Evolutionary conservation across 1,140 invertebrate species (phyloP).

Genomic region (Bombus fervidus): DNA sequence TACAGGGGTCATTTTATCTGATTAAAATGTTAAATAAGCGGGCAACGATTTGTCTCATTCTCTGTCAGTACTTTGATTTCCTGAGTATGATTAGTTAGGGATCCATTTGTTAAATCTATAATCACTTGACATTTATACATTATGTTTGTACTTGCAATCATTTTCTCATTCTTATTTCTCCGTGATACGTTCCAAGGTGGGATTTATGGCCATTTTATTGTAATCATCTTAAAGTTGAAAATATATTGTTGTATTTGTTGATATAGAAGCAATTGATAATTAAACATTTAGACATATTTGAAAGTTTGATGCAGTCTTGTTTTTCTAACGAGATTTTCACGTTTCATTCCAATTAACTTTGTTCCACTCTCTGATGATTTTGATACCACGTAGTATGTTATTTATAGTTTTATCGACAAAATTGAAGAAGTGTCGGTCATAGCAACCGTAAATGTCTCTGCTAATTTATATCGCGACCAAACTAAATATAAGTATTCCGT

Average conservation of each 20-base stretch:
- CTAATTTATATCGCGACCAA: neutral
- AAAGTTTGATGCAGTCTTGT: neutral
- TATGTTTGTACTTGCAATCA: neutral
- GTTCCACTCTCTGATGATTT: conserved; percentile 3
- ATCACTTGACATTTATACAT: neutral
- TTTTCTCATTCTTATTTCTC: neutral
- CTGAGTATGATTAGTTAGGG: conserved; percentile 23
- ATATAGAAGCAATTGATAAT: conserved; percentile 26
- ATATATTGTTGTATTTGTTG: neutral
- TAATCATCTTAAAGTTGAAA: neutral
- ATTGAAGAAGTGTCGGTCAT: too few species aligned
- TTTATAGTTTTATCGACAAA: neutral
- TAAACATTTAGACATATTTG: neutral
- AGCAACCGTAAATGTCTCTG: neutral
- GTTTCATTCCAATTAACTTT: conserved; percentile 10
- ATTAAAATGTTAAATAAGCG: conserved; percentile 48
- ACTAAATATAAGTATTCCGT: neutral
- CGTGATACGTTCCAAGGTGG: neutral
- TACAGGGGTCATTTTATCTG: neutral
- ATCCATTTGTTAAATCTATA: conserved; percentile 4
- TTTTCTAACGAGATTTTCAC: conserved; percentile 8
- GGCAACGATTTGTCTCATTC: neutral
- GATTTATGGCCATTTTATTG: neutral
- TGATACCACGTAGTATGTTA: neutral
- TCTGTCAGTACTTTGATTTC: neutral